A percentile compares a stretch with the other conserved stretches of the same genome.
phyloP scores from a whole-genome alignment of 2,113 vertebrate genomes.

The Fregetta grallaria region DNA sequence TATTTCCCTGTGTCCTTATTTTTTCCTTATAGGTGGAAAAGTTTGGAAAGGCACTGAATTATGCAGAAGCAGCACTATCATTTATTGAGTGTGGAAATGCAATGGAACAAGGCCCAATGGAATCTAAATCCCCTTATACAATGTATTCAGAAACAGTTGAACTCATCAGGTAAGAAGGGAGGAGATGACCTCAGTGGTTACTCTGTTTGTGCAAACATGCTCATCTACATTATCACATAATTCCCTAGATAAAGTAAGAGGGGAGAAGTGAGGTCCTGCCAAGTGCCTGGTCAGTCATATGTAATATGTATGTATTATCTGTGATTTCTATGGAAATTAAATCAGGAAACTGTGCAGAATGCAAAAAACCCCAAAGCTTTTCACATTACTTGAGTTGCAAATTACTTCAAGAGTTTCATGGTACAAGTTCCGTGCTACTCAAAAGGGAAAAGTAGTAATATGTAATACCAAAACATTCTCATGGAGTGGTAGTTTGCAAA shows the following conservation, averaged over 20 bases:
- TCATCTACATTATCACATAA: not conserved
- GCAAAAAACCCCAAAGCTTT: not conserved
- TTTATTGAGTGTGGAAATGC: constrained; percentile 99
- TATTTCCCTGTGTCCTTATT: constrained; percentile 37
- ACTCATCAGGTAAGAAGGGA: constrained; percentile 87
- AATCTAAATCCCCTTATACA: constrained; percentile 95
- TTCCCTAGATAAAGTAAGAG: not conserved
- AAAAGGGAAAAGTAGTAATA: not conserved
- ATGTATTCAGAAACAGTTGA: constrained; percentile 99
- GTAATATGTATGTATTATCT: not conserved
- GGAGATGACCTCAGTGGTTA: not conserved
- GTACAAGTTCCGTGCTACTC: not conserved
- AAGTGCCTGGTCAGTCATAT: not conserved
- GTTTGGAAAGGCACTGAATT: constrained; percentile 95
- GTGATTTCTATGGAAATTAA: not conserved
- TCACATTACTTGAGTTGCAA: not conserved
- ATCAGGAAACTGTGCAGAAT: not conserved
- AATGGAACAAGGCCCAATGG: constrained; percentile 95
- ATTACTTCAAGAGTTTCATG: not conserved
- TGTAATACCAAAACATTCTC: not conserved
- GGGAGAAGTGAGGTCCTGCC: not conserved
- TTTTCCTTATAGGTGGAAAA: constrained; percentile 87
- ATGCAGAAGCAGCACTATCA: constrained; percentile 92
- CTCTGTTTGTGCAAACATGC: not conserved
- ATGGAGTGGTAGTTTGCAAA: not conserved